Evolutionary conservation across 2,888 invertebrate genomes (phyloP).

Genomic region (Drosophila melanosoma): DNA sequence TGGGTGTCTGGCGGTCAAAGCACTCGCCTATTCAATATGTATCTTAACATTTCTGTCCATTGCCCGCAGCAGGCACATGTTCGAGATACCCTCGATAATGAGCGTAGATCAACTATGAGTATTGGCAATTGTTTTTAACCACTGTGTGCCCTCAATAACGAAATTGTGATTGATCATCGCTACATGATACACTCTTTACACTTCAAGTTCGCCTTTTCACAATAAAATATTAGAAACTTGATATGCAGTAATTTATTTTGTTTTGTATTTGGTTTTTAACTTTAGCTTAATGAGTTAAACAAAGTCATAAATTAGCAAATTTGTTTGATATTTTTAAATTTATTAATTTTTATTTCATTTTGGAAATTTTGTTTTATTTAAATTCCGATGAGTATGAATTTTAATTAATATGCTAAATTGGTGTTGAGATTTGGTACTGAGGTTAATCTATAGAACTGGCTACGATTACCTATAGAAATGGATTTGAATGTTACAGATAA

Average conservation of each 20-base stretch:
- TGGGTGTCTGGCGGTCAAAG: conserved; percentile 75
- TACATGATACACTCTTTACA: conserved; percentile 22
- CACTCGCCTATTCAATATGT: conserved; percentile 52
- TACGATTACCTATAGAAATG: not conserved
- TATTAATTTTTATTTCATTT: conserved; percentile 2
- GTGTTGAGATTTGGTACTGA: not conserved
- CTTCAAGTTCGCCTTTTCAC: conserved; percentile 15
- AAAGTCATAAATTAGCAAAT: conserved; percentile 18
- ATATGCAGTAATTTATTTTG: conserved; percentile 36
- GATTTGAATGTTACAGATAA: not conserved
- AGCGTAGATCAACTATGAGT: conserved; percentile 23
- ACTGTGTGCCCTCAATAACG: conserved; percentile 64
- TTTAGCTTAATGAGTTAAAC: conserved; percentile 57
- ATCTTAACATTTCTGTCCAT: conserved; percentile 34
- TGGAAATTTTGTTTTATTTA: not conserved
- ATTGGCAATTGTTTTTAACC: conserved; percentile 48
- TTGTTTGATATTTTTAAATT: conserved; percentile 12
- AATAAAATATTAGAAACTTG: conserved; percentile 21
- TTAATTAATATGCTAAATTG: not conserved
- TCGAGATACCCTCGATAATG: conserved; percentile 47
- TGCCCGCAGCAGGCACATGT: conserved; percentile 35
- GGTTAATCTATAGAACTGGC: not conserved
- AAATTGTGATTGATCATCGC: conserved; percentile 71
- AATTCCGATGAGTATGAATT: conserved; percentile 13
- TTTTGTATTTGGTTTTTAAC: conserved; percentile 36